These are phyloP conservation scores for Hirtodrosophila duncani DNA, from an alignment of 2,888 invertebrate genomes.

Conservation along the genomic window DNA sequence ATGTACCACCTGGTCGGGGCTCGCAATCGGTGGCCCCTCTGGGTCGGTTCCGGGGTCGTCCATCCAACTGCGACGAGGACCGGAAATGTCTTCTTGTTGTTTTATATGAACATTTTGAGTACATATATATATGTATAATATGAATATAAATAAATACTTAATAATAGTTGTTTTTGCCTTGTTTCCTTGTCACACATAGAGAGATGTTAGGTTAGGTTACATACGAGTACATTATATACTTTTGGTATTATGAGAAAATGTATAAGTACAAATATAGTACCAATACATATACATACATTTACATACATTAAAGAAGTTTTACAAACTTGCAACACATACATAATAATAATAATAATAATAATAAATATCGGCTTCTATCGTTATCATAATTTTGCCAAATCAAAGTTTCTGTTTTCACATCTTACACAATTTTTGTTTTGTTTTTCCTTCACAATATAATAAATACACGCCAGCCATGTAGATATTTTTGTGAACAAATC, in stretches of 20 bases:
- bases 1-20: too few species aligned
- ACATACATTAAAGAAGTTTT: constrained; percentile 51
- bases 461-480: not conserved
- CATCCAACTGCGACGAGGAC: too few species aligned
- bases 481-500: constrained; percentile 62
- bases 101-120: constrained; percentile 9
- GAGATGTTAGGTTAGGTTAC: too few species aligned
- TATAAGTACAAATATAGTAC: constrained; percentile 26
- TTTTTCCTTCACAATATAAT: too few species aligned
- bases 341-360: too few species aligned
- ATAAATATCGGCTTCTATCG: too few species aligned
- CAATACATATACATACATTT: constrained; percentile 7
- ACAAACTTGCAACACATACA: constrained; percentile 47
- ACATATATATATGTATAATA: constrained; percentile 32
- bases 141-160: constrained; percentile 56
- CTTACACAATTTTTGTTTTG: too few species aligned
- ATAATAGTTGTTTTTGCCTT: constrained; percentile 21
- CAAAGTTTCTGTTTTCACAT: too few species aligned
- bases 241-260: constrained; percentile 41
- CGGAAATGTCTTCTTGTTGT: not conserved
- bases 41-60: too few species aligned
- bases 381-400: too few species aligned
- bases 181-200: constrained; percentile 4
- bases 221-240: constrained; percentile 21
- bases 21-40: too few species aligned